Evolutionary conservation across 2,113 vertebrate genomes (phyloP), one percentile per base, ranked within the genome.

Genomic region (Engraulis encrasicolus): DNA sequence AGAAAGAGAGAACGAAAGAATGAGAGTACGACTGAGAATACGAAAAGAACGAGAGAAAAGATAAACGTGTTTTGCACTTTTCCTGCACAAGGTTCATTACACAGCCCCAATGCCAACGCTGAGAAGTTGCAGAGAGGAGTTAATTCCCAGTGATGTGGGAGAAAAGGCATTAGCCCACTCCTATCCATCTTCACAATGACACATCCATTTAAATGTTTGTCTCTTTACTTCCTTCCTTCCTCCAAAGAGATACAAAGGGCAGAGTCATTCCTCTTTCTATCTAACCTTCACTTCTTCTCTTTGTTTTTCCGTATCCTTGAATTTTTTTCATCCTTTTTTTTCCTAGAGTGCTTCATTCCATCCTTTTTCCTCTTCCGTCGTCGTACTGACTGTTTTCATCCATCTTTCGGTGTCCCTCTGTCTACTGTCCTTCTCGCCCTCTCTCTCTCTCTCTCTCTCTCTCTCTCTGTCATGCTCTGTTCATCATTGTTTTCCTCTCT

Each of bases 111-210:
- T 93, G 88, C 89, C 86, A 81, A 85, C n/a, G 90, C 88, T 90
- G 90, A 88, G 74, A 89, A 91, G 88, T 86, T 89, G 86, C n/a
- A n/a, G 87, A 88, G 90, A 92, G 88, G 90, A 94, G 91, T 91
- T 94, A 87, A 93, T 93, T 94, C 89, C 89, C 89, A 85, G 84
- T 89, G 81, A 50, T 89, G 89, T 90, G 88, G 90, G 89, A 88
- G 92, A 91, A 92, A 93, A 92, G 89, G 90, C 92, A 94, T 93
- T 94, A 93, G 91, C 89, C 90, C 89, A 92, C 90, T 91, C 89
- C 91, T 93, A 94, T 95, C 92, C 90, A 92, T 94, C 93, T 92
- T 92, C 71, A n/a, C 58, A 31, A 83, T 93, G 93, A 92, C 92
- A 92, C 90, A 89, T 92, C 86, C 90, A 93, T 95, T 95, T 94